Evolutionary conservation across 2,888 invertebrate genomes (phyloP), one percentile per base, ranked within the genome.

Genomic region (Prosopocoilus inquinatus): DNA sequence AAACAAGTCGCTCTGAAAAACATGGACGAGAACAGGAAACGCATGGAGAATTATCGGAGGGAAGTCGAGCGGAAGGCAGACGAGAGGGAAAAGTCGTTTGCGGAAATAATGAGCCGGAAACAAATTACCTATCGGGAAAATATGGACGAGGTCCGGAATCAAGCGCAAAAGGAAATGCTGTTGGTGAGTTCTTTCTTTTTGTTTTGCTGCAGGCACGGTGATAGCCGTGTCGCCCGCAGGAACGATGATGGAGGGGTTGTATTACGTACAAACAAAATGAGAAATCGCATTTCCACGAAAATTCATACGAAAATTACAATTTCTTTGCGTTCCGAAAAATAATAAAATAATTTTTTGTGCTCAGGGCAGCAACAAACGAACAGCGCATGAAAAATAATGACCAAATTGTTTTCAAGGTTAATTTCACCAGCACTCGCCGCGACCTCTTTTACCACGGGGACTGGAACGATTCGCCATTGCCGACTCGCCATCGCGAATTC

Each of bases 91-190:
- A 53, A 53, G 15, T 41, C 28, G 9, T 55, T 53, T 36, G 43
- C 50, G 20, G 58, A 46, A 2, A 12, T 56, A 34, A 47, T 60
- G 28, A 49, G 55, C 36, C 20, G 15, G 36, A 51, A 53, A 45
- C 50, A 59, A 47, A 44, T 36, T 20, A 57, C 56, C 12, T 52
- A 47, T 50, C 36, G 55, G 7, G 20, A 44, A 34, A 60, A 46
- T 39, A n/a, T 57, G 7, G 47, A 52, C 9, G 55, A 53, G 13
- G 4, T 53, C 1, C 35, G 50, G 13, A 50, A 13, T 28, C 55
- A 50, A 34, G 28, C 59, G n/a, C 51, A 58, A 15, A 53, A 54
- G 38, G 59, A 64, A 58, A 55, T 50, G 28, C 7, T 47, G 20
- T 16, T 47, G 48, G 64, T 64, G 53, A 53, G 60, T 54, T 13